These are phyloP conservation scores for Tyrophagus putrescentiae DNA, from an alignment of 1,140 invertebrate genomes.

Conservation along the genomic window DNA sequence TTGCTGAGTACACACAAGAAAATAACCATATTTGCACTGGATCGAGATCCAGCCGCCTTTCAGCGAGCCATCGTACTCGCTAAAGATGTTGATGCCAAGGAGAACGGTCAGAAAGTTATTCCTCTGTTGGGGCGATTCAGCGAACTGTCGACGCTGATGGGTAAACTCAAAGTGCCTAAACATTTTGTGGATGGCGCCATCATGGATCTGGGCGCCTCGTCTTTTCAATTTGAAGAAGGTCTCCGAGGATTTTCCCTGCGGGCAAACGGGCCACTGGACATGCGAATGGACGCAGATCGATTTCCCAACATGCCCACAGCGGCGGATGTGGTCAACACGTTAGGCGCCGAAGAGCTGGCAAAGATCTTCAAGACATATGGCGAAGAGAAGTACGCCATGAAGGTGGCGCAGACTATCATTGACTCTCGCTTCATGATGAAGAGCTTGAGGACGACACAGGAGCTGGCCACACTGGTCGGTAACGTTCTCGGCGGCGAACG, in stretches of 20 bases:
- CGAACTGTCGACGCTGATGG: constrained; percentile 55
- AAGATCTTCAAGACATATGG: constrained; percentile 75
- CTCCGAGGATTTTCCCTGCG: constrained; percentile 69
- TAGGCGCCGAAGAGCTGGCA: constrained; percentile 57
- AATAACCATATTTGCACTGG: constrained; percentile 57
- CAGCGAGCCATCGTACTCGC: constrained; percentile 41
- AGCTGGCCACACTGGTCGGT: constrained; percentile 60
- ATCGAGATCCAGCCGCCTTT: constrained; percentile 67
- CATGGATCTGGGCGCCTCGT: constrained; percentile 88
- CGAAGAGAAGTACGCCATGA: constrained; percentile 68
- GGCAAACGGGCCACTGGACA: constrained; percentile 72
- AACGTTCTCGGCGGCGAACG: constrained; percentile 35
- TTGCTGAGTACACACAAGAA: constrained; percentile 42
- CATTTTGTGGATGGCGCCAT: constrained; percentile 67
- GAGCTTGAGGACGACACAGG: constrained; percentile 59
- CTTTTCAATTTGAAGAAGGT: constrained; percentile 75
- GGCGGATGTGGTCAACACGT: constrained; percentile 61
- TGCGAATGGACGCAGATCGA: constrained; percentile 73
- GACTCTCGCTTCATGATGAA: constrained; percentile 68
- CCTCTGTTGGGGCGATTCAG: constrained; percentile 73
- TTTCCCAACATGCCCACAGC: constrained; percentile 54
- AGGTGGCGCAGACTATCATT: constrained; percentile 71
- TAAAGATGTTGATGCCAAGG: not conserved
- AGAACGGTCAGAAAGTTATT: constrained; percentile 38
- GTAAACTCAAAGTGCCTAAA: constrained; percentile 40